These are phyloP conservation scores for Xestia c-nigrum DNA, from an alignment of 2,888 invertebrate genomes.

Conservation along the genomic window DNA sequence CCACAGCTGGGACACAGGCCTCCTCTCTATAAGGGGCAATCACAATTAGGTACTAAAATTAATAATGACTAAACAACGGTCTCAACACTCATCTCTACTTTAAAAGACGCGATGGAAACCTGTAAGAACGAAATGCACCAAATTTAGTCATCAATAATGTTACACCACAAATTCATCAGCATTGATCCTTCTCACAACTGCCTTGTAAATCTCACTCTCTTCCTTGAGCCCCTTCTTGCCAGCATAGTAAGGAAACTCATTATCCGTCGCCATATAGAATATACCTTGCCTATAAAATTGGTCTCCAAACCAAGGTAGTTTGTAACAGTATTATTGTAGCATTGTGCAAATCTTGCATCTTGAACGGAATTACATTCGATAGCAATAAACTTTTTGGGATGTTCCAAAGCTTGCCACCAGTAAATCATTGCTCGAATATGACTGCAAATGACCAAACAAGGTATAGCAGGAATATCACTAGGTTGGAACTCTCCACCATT, in stretches of 20 bases:
- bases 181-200: conserved; percentile 75
- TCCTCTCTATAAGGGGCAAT: not conserved
- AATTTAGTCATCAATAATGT: not conserved
- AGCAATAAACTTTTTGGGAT: conserved; percentile 84
- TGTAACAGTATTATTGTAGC: conserved; percentile 77
- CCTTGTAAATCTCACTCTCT: conserved; percentile 82
- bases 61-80: not conserved
- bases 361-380: conserved; percentile 81
- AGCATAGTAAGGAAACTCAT: conserved; percentile 84
- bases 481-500: conserved; percentile 88
- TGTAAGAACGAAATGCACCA: not conserved
- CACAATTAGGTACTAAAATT: not conserved
- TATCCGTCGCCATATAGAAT: conserved; percentile 82
- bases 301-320: conserved; percentile 83
- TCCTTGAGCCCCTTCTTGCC: conserved; percentile 81
- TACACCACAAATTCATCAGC: conserved; percentile 74
- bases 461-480: conserved; percentile 80
- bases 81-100: not conserved
- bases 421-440: conserved; percentile 80
- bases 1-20: too few relatives aligned
- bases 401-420: conserved; percentile 86
- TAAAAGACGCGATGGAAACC: not conserved
- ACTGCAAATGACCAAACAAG: conserved; percentile 84
- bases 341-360: conserved; percentile 82
- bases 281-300: conserved; percentile 80